A percentile compares a stretch with the other conserved stretches of the same genome.
Conservation (phyloP, 2,797 vertebrate species). For the Malacoctenus gilli region DNA sequence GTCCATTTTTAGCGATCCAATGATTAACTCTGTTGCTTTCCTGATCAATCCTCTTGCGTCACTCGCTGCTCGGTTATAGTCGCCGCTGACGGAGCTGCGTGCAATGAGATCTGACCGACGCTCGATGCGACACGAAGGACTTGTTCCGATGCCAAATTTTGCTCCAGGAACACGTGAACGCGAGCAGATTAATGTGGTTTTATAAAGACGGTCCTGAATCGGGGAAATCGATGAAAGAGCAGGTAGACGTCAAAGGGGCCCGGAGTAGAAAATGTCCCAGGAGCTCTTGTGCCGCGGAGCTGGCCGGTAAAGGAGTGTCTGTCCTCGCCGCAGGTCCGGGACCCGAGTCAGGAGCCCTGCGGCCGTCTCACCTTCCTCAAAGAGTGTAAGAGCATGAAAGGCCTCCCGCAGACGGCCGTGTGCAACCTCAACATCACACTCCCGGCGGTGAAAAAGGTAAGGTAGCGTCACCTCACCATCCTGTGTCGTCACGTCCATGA, state of each 20-base stretch:
- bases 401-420: constrained; percentile 92
- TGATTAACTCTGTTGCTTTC: constrained; percentile 8
- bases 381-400: constrained; percentile 92
- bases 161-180: no score
- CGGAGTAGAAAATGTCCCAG: no score
- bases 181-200: no score
- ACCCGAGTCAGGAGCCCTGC: constrained; percentile 96
- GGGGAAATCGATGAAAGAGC: no score
- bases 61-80: constrained; percentile 6
- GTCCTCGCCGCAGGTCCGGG: constrained; percentile 85
- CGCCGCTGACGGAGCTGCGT: not conserved
- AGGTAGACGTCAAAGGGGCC: no score
- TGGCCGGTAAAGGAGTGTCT: not conserved
- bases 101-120: constrained; percentile 6
- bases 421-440: constrained; percentile 99
- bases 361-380: constrained; percentile 97
- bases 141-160: no score
- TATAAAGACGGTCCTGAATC: no score
- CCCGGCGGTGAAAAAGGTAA: constrained; percentile 98
- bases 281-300: no score
- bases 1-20: constrained; percentile 44
- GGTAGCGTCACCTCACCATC: constrained; percentile 66
- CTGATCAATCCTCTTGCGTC: constrained; percentile 21
- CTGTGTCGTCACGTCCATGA: constrained; percentile 78
- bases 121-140: no score